phyloP scores from a whole-genome alignment of 2,888 invertebrate genomes.

The Sphaeridia pumilis region DNA sequence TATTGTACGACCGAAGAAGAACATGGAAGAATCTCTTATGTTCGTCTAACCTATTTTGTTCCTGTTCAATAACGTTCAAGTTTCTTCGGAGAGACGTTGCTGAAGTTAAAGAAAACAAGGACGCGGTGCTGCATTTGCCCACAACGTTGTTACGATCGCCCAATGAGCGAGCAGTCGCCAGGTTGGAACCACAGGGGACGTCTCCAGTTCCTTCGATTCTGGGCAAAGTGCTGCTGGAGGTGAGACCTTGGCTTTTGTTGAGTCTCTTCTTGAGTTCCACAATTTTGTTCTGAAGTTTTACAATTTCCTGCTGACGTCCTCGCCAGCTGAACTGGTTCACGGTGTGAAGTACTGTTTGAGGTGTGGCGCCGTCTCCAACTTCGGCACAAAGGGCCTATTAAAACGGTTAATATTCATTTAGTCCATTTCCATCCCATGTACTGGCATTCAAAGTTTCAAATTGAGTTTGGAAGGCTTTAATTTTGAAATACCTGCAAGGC shows the following conservation, averaged over 20 bases:
- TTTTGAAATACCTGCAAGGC: conserved; percentile 21
- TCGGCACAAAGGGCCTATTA: conserved; percentile 55
- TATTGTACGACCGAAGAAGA: background rate
- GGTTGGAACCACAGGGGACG: too few relatives aligned
- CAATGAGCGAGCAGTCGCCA: too few relatives aligned
- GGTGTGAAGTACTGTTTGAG: conserved; percentile 44
- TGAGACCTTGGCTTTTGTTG: too few relatives aligned
- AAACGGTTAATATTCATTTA: background rate
- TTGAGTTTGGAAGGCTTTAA: too few relatives aligned
- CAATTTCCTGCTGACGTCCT: conserved; percentile 64
- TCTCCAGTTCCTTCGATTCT: too few relatives aligned
- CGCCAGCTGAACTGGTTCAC: conserved; percentile 56
- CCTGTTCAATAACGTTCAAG: too few relatives aligned
- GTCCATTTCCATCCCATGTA: background rate
- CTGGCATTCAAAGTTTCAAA: too few relatives aligned
- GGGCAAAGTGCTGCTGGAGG: too few relatives aligned
- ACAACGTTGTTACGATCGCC: too few relatives aligned
- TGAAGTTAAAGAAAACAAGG: too few relatives aligned
- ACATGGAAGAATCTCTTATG: background rate
- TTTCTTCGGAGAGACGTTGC: too few relatives aligned
- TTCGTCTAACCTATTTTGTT: background rate
- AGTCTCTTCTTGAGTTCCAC: conserved; percentile 52
- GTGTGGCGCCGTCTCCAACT: conserved; percentile 57
- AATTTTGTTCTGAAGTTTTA: conserved; percentile 55
- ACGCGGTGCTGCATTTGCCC: too few relatives aligned